Evolutionary conservation across 1,140 invertebrate species (phyloP), one percentile per base, ranked within the genome.

Genomic region (Octopus bimaculoides): DNA sequence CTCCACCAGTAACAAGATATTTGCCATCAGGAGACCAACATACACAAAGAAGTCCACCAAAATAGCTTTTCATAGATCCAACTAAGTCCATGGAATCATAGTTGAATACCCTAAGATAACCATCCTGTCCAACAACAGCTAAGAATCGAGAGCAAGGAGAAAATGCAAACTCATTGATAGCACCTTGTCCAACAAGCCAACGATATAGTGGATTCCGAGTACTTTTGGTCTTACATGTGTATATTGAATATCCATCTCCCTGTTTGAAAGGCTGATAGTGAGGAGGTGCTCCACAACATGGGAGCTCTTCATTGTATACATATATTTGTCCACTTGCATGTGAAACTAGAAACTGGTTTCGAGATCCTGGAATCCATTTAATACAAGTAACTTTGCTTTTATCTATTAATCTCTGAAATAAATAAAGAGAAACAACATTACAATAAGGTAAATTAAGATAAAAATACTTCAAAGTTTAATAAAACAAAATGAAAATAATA

Each of bases 351-450:
- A 99, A 99, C 84, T 97, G 92, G 87, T 97, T 97, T 82, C 94
- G 93, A 55, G 96, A 97, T 77, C 95, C 95, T 20, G 98, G 98
- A 80, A 99, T 93, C 98, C 98, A 99, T 87, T 95, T 94, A 86
- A 99, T 94, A 90, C 98, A 99, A n/a, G 98, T 99, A 82, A 99
- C 98, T 91, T 96, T 95, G 78, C 95, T 97, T 91, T 99, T 99
- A 89, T 99, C 98, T 88, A 99, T 98, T 86, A 98, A 91, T 90
- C 97, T 94, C 96, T 98, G 93, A 78, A 87, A 93, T 91, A 86
- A 84, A 87, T 80, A 85, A 88, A 71, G 66, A 71, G 14, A 71
- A 71, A 71, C 14, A 71, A 41, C 26, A 41, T 41, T 41, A 41
- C 26, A 41, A 41, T 41, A 41, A 41, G 26, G 26, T 41, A 41